Conservation (phyloP, 2,888 invertebrate species). For the Netelia fuscicornis region DNA sequence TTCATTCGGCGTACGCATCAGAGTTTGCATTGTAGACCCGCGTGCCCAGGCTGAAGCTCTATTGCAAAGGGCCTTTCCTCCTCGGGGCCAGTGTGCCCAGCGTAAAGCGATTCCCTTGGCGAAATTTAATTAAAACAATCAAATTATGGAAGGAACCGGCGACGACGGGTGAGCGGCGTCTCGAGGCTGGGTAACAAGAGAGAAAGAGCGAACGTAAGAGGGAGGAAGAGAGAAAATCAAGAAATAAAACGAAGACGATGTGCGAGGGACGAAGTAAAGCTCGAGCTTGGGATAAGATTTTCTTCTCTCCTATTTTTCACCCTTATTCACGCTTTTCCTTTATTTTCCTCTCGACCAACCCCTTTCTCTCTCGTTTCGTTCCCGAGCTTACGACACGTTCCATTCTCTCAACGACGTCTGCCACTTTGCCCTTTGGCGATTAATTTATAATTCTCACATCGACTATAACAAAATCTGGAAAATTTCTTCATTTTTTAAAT, state of each 20-base stretch:
- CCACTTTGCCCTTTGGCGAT: constrained; percentile 31
- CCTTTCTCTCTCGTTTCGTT: constrained; percentile 68
- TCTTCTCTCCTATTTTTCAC: constrained; percentile 73
- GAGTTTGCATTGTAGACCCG: constrained; percentile 82
- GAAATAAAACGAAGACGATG: constrained; percentile 50
- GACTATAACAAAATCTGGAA: background rate
- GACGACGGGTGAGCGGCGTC: constrained; percentile 79
- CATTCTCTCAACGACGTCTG: constrained; percentile 51
- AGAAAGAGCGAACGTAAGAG: constrained; percentile 68
- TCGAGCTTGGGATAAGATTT: constrained; percentile 80
- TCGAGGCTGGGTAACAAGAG: constrained; percentile 53
- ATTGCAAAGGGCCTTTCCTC: constrained; percentile 59
- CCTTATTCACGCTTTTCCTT: constrained; percentile 77
- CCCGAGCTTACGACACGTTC: constrained; percentile 33
- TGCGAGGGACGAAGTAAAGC: constrained; percentile 63
- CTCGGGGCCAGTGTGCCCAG: constrained; percentile 74
- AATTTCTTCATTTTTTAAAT: background rate
- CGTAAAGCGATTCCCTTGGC: constrained; percentile 83
- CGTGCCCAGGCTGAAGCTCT: constrained; percentile 28
- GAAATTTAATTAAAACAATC: constrained; percentile 85
- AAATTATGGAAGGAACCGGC: constrained; percentile 83
- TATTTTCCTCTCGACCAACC: constrained; percentile 62
- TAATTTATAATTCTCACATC: constrained; percentile 29
- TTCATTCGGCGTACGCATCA: constrained; percentile 80
- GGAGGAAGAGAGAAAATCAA: constrained; percentile 56